Conservation (phyloP, 2,888 invertebrate species). For the Timandra comae region DNA sequence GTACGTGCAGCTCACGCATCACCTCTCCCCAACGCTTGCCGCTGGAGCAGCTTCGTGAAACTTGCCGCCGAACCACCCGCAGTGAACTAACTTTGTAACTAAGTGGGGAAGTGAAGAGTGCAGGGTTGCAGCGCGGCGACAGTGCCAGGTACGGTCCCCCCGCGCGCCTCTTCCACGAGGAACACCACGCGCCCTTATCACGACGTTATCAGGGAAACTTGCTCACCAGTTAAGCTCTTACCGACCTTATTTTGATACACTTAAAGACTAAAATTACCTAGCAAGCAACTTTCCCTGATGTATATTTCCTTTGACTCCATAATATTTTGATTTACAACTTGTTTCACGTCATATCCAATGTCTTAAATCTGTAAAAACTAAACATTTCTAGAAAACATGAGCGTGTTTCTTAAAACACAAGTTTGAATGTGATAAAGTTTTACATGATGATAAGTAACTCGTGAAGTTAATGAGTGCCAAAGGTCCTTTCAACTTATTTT, state of each 20-base stretch:
- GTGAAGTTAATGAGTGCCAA: conserved; percentile 14
- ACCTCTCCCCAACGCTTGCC: conserved; percentile 53
- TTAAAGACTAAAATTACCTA: conserved; percentile 20
- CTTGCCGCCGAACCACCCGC: conserved; percentile 36
- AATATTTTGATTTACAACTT: too few relatives aligned
- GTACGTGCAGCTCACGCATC: conserved; percentile 70
- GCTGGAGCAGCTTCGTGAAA: conserved; percentile 50
- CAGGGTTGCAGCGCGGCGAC: conserved; percentile 52
- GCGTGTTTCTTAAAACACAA: conserved; percentile 4
- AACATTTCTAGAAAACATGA: too few relatives aligned
- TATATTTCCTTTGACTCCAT: conserved; percentile 14
- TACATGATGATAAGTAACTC: conserved; percentile 16
- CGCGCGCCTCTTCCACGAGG: too few relatives aligned
- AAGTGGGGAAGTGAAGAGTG: conserved; percentile 56
- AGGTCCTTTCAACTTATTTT: conserved; percentile 13
- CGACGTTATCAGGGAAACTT: conserved; percentile 15
- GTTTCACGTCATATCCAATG: too few relatives aligned
- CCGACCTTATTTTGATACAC: not conserved
- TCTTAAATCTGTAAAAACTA: too few relatives aligned
- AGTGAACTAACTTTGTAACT: conserved; percentile 54
- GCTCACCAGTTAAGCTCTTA: conserved; percentile 1
- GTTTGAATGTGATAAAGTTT: conserved; percentile 14
- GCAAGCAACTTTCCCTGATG: conserved; percentile 11
- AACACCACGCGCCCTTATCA: conserved; percentile 35
- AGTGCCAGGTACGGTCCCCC: conserved; percentile 61